Conservation (phyloP, 2,113 vertebrate species). For the Malurus elegans region DNA sequence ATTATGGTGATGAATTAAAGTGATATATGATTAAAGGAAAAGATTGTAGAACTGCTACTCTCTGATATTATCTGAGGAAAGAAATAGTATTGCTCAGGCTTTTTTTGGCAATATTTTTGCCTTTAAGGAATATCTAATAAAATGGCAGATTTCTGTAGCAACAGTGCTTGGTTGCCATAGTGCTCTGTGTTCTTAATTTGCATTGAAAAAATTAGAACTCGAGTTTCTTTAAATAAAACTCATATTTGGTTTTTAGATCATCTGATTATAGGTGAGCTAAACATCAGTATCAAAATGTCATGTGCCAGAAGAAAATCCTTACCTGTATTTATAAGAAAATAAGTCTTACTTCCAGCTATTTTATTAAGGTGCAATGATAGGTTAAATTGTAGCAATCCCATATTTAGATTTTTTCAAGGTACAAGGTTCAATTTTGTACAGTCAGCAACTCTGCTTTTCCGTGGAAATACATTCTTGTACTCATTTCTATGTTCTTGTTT, state of each 20-base stretch:
- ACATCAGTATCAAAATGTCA: neutral
- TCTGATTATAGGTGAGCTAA: neutral
- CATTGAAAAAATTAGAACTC: neutral
- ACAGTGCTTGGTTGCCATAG: neutral
- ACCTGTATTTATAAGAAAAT: neutral
- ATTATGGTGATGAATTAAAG: neutral
- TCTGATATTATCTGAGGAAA: neutral
- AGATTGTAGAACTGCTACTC: neutral
- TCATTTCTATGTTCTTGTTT: neutral
- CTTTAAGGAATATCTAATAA: neutral
- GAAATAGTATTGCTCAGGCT: neutral
- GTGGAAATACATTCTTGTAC: neutral
- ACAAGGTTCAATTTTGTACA: neutral
- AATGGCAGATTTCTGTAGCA: neutral
- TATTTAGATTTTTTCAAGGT: neutral
- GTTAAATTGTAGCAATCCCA: neutral
- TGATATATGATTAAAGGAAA: neutral
- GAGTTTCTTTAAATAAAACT: neutral
- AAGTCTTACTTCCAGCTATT: neutral
- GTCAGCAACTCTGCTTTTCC: neutral
- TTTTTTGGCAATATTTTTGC: neutral
- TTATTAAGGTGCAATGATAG: neutral
- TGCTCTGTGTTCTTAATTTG: neutral
- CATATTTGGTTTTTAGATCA: neutral
- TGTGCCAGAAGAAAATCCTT: neutral